A percentile compares a stretch with the other conserved stretches of the same genome.
These are phyloP conservation scores for Drosophila seguyi DNA, from an alignment of 1,140 invertebrate genomes.

Conservation along the genomic window DNA sequence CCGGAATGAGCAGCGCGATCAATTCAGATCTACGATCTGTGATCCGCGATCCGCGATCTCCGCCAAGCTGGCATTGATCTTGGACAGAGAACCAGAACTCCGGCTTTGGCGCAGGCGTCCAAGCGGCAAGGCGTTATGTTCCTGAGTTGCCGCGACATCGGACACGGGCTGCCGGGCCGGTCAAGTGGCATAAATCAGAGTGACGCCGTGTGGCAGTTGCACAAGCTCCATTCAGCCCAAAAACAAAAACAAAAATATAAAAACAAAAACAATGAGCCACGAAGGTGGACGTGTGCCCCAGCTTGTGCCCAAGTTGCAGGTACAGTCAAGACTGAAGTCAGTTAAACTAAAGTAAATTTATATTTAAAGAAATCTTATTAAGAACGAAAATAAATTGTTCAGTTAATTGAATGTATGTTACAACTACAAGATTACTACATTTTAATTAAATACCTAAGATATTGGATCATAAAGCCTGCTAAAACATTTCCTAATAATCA, in stretches of 20 bases:
- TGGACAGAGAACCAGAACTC: slow-evolving; percentile 36
- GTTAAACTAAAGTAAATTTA: too few species aligned
- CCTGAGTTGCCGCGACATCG: slow-evolving; percentile 16
- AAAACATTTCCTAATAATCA: too few species aligned
- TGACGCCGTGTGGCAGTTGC: slow-evolving; percentile 55
- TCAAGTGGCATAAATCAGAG: slow-evolving; percentile 73
- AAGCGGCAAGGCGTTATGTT: slow-evolving; percentile 55
- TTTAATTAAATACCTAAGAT: too few species aligned
- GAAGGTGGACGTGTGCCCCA: slow-evolving; percentile 23
- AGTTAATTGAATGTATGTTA: too few species aligned
- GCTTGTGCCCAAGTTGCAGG: slow-evolving; percentile 21
- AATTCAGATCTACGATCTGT: slow-evolving; percentile 24
- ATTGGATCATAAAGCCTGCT: too few species aligned
- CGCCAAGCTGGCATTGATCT: slow-evolving; percentile 60
- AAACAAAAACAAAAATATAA: background rate
- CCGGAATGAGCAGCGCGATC: slow-evolving; percentile 48
- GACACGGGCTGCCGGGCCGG: slow-evolving; percentile 45
- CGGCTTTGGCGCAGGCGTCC: slow-evolving; percentile 56
- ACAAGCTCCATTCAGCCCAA: slow-evolving; percentile 15
- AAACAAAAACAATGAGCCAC: slow-evolving; percentile 37
- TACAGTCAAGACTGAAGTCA: slow-evolving; percentile 32
- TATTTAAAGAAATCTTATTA: too few species aligned
- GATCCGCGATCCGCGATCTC: slow-evolving; percentile 11
- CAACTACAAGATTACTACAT: too few species aligned
- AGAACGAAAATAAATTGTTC: too few species aligned